phyloP scores from a whole-genome alignment of 1,140 invertebrate species.

The Aphis gossypii region DNA sequence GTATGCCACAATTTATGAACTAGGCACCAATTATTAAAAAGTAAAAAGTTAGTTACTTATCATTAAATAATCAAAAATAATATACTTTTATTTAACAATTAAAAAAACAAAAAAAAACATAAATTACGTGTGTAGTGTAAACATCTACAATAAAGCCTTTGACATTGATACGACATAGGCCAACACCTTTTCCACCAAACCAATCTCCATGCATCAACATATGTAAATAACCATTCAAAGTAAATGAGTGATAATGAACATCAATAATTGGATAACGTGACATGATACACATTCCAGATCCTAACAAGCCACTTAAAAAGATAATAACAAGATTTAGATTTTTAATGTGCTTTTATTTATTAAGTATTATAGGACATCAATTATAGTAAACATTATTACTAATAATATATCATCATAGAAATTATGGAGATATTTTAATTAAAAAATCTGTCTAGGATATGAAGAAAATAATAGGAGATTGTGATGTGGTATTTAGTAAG shows the following conservation, averaged over 20 bases:
- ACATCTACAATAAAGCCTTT: conserved; percentile 79
- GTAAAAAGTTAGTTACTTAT: background rate
- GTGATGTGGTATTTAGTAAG: background rate
- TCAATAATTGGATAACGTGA: conserved; percentile 87
- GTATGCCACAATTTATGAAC: background rate
- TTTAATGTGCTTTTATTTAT: background rate
- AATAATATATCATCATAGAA: background rate
- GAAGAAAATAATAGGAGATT: background rate
- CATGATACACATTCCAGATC: conserved; percentile 91
- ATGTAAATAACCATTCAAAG: conserved; percentile 96
- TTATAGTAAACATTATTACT: background rate
- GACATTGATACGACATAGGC: conserved; percentile 79
- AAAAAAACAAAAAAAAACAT: background rate
- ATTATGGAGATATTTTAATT: background rate
- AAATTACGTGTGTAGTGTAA: conserved; percentile 89
- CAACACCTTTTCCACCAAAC: conserved; percentile 97
- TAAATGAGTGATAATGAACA: conserved; percentile 89
- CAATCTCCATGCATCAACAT: conserved; percentile 97
- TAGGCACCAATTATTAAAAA: background rate
- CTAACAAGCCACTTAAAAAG: conserved; percentile 81
- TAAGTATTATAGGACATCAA: background rate
- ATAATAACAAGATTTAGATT: background rate
- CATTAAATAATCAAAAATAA: background rate
- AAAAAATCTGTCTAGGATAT: background rate
- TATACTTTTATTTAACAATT: background rate